Conservation (phyloP, 2,888 invertebrate species). For the Erebia epiphron region DNA sequence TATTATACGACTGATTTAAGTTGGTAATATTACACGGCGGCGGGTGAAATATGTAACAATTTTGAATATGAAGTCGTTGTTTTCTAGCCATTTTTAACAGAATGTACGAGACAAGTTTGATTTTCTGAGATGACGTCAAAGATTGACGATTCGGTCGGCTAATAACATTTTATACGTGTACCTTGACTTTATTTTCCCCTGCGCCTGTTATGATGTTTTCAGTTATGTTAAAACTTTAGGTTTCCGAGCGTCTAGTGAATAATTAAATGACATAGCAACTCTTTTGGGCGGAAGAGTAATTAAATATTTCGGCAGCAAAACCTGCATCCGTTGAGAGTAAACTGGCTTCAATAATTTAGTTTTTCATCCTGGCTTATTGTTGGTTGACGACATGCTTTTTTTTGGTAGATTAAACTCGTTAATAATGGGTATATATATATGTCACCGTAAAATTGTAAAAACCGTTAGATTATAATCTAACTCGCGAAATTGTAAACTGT, state of each 20-base stretch:
- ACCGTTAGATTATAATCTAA: too few species aligned
- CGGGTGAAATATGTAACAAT: too few species aligned
- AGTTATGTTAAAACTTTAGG: background rate
- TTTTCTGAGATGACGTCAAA: too few species aligned
- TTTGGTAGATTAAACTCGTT: background rate
- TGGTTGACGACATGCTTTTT: background rate
- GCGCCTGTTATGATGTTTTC: background rate
- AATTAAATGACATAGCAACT: slow-evolving; percentile 16
- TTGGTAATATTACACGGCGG: too few species aligned
- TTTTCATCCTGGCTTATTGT: slow-evolving; percentile 15
- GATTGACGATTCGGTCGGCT: too few species aligned
- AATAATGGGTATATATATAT: background rate
- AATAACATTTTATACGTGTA: background rate
- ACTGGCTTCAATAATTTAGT: slow-evolving; percentile 17
- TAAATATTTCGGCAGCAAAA: slow-evolving; percentile 37
- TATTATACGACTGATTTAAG: too few species aligned
- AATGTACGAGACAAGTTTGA: too few species aligned
- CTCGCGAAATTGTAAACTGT: too few species aligned
- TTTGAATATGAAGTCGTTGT: too few species aligned
- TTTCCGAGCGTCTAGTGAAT: slow-evolving; percentile 8
- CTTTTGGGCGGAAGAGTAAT: slow-evolving; percentile 30
- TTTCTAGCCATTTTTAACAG: too few species aligned
- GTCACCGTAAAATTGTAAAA: too few species aligned
- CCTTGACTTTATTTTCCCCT: background rate
- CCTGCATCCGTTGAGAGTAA: slow-evolving; percentile 14